Base-by-base conservation (phyloP, 2,797 vertebrate species). In the Typhlichthys eigenmanni region DNA sequence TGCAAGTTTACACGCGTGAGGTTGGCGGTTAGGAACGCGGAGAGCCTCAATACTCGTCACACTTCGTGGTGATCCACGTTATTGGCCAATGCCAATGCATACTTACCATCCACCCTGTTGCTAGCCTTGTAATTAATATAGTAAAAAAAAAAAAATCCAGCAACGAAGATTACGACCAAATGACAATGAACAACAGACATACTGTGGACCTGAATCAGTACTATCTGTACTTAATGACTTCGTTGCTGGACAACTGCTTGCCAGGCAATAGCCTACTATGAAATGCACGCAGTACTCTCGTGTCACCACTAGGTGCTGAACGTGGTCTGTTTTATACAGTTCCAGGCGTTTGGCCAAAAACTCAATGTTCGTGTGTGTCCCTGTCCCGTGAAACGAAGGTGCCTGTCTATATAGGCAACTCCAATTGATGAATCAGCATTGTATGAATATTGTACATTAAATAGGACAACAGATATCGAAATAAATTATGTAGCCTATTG, bases 11-110 rank as follows among this genome's bases (percentile, higher is more conserved):
- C 69, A 81, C 47, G 78, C 74, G 71, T 59, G 9, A 4, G 55
- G 66, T 2, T 64, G 62, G 70, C 78, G 68, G 60, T 48, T 77
- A 4, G 53, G 50, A 13, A 32, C 8, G 34, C 55, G 74, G 4
- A 78, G 84, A 47, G 81, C 76, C 52, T 86, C 84, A 0, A 2
- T 19, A 19, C 19, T 19, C 19, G 19, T 90, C 81, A 0, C 87
- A 86, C 50, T 86, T 86, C 1, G 83, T 87, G 57, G 70, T 82
- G 60, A 87, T 81, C 75, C 79, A 85, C 17, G 80, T 89, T 19
- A 5, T 86, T 57, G 85, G 19, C 19, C 19, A 2, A 19, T 19
- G 19, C 2, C 19, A 19, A 19, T 19, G 19, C 19, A 19, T 2
- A 19, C 19, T 19, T 87, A 43, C 48, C 89, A 58, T 89, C 86